Evolutionary conservation across 2,797 vertebrate species (phyloP), one percentile per base, ranked within the genome.

Genomic region (Psittacula derbiana): DNA sequence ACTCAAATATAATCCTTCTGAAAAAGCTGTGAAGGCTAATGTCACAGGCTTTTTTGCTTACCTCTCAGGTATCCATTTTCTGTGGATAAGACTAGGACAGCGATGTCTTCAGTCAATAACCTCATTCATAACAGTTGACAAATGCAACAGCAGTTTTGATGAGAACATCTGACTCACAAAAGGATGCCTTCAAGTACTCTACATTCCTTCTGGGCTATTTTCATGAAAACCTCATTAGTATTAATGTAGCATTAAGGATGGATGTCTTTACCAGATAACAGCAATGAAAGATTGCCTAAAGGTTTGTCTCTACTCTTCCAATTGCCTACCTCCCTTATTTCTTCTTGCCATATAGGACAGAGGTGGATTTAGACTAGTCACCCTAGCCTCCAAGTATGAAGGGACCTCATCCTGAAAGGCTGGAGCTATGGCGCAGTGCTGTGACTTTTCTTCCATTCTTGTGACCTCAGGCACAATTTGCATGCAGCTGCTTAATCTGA

Each of bases 201-300:
- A 3, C 7, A 76, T 71, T 44, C 33, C 71, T 82, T 89, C 72
- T 49, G 49, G 57, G 74, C 38, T 87, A 31, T 86, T 90, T 88
- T 76, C n/a, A 70, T 18, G 52, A 75, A 87, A 74, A 49, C 1
- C 28, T 91, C 75, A 91, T 95, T 49, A 89, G 30, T 82, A 87
- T 93, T 94, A 87, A 85, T 74, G 72, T 53, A 87, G 52, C 57
- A 95, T 92, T 92, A 87, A 74, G 71, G 76, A 70, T 61, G 31
- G 33, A 82, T 60, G 27, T 60, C 71, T 85, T 80, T 79, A 43
- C 4, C 27, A 57, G 65, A 66, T 14, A 88, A 58, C 3, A 79
- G 25, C 8, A 2, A 76, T 16, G 69, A 92, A 58, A 94, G 84
- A 67, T 11, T 85, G 10, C 18, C 23, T 36, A 15, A 33, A 49